Base-by-base conservation (phyloP, 1,140 invertebrate genomes). In the Grapholita molesta region DNA sequence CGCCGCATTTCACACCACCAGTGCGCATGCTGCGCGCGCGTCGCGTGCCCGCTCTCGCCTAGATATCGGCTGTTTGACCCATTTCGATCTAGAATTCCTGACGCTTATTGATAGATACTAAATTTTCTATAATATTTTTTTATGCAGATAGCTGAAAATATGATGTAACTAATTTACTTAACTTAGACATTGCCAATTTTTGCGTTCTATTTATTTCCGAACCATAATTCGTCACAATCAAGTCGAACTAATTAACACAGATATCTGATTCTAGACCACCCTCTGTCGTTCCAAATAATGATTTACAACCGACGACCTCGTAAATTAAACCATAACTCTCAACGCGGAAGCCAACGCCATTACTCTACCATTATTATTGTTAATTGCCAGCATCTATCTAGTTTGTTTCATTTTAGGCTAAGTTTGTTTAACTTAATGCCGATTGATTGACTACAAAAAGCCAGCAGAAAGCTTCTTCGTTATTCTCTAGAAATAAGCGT, bases 341-440 rank as follows among this genome's bases (percentile, higher is more conserved):
- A 53, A 52, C 25, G 67, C 68, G 64, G 72, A 77, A 74, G 70
- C 67, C 61, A 3, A 25, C 24, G 24, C 55, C 55, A 70, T 69
- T 69, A 73, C 35, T 55, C 15, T 52, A 68, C 66, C 67, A 70
- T 66, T 66, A 70, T 70, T 72, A 72, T 70, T 64, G 55, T 78
- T 78, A 78, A 78, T 78, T 76, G 66, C 24, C 65, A 25, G 38
- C 18, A 61, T 74, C 69, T 78, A 73, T 74, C 76, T 72, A 57
- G n/a, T 67, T 69, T 67, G 66, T 69, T 66, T 66, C 71, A 25
- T 57, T 57, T 57, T 28, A 12, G n/a, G 55, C 55, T 28, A 61
- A 61, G 12, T 15, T 61, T 61, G 55, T 61, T 23, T 24, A 12
- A n/a, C 12, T 28, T 61, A 28, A 28, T 61, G 25, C 28, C 53